Base-by-base conservation (phyloP, 2,797 vertebrate species). In the Rhyacichthys aspro region DNA sequence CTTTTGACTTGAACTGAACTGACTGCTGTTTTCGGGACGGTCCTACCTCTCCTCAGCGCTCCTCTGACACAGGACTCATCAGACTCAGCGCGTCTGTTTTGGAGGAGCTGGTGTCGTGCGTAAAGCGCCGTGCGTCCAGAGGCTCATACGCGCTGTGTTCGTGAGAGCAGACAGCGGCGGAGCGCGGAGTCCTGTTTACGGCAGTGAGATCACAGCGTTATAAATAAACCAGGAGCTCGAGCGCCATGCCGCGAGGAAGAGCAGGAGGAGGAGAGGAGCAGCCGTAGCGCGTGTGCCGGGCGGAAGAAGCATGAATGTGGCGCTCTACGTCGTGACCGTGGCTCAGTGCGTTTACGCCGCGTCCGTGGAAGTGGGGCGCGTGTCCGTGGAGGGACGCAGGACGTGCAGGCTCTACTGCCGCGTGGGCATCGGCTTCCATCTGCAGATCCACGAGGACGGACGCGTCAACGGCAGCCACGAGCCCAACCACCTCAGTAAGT, bases 381-480 rank as follows among this genome's bases (percentile, higher is more conserved):
- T 73, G 47, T 80, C 85, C 23, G 34, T 83, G 85, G 82, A 85
- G 69, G 97, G 96, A 67, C 95, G 96, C 89, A 94, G 96, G 82
- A 96, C 95, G 18, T 96, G 95, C 84, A 93, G 95, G 72, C 92
- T 98, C 16, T 98, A 96, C 86, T 97, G 97, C 81, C 89, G 96
- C 74, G 97, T 96, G 67, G 96, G 97, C 88, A 98, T 99, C 87
- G 97, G 97, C 16, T 98, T 97, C 90, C 97, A 98, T 67, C 95
- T 99, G 58, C 96, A 98, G 91, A 95, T 99, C 82, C 95, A 98
- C 84, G 92, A 94, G 67, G 96, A 96, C 89, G 97, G 97, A 78
- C 94, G 92, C 89, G 96, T 99, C 69, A 98, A 97, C 87, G 97
- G 97, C 67, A 96, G 96, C 78, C 96, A 99, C 79, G 94, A 95